Percentiles rank a stretch among this genome's conserved stretches.
Conservation (phyloP, 2,888 invertebrate species). For the Panopea generosa region DNA sequence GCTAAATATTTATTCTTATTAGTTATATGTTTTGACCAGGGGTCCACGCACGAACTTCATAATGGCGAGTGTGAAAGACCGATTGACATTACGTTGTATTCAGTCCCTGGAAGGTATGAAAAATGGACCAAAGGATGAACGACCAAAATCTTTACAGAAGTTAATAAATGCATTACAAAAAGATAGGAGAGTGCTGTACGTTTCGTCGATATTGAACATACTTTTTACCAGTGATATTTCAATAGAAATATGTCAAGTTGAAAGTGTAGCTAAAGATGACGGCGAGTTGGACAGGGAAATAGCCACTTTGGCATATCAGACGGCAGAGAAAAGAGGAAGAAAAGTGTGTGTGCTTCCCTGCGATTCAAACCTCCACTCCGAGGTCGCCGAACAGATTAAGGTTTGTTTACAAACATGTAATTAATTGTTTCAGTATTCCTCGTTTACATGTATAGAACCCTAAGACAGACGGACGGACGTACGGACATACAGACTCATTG, state of each 20-base stretch:
- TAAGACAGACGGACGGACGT: too few relatives aligned
- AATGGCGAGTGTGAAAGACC: too few relatives aligned
- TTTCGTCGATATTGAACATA: slow-evolving; percentile 16
- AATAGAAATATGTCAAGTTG: slow-evolving; percentile 4
- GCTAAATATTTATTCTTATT: too few relatives aligned
- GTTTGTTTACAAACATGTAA: too few relatives aligned
- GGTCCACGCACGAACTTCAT: too few relatives aligned
- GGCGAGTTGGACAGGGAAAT: slow-evolving; percentile 31
- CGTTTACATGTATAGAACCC: too few relatives aligned
- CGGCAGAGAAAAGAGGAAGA: slow-evolving; percentile 3
- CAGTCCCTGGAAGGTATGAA: slow-evolving; percentile 32
- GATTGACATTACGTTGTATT: not conserved
- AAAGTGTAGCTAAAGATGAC: slow-evolving; percentile 21
- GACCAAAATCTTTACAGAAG: slow-evolving; percentile 35
- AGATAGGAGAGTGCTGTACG: slow-evolving; percentile 23
- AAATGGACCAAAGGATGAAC: slow-evolving; percentile 16
- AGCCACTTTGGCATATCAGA: not conserved
- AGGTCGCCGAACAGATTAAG: slow-evolving; percentile 12
- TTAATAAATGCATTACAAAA: slow-evolving; percentile 35
- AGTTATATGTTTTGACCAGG: too few relatives aligned
- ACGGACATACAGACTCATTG: too few relatives aligned
- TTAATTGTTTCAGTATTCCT: too few relatives aligned
- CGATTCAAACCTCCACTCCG: slow-evolving; percentile 21
- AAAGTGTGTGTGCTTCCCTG: slow-evolving; percentile 33
- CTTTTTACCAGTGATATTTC: slow-evolving; percentile 17